Evolutionary conservation across 2,113 vertebrate genomes (phyloP), one percentile per base, ranked within the genome.

Genomic region (Toxotes chatareus): DNA sequence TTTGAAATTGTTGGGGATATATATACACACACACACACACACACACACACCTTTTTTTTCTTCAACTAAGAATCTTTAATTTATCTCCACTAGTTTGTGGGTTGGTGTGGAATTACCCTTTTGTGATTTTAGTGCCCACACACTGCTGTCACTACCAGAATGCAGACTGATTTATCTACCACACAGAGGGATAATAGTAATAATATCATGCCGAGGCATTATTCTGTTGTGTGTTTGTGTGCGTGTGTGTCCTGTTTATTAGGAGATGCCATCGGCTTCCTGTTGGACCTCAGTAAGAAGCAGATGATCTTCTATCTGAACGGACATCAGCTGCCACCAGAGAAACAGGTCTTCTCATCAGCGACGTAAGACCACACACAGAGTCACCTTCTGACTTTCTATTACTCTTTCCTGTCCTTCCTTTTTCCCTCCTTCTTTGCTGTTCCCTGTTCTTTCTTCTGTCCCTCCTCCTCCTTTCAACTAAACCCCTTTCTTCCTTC

Each of bases 281-380:
- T 99, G 81, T 94, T 99, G 91, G 97, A 99, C 92, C 96, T 99
- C 79, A 98, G 96, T 92, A 99, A 99, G 95, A 99, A 99, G 93
- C 96, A 98, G 92, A 99, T 99, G 98, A 95, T 99, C 92, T 99
- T 99, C 94, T 99, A 97, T 92, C 94, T 99, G 90, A 99, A 99
- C 40, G 98, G 98, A 88, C 96, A 97, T 92, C 97, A 97, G 84
- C 96, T 99, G 91, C 98, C 97, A 66, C 97, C 98, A 16, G 98
- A 99, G 93, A 99, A 99, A 88, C 98, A 99, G 95, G 98, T 99
- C 71, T 99, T 99, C 94, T 97, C 97, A 82, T 99, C 98, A 59
- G 96, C 98, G 85, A 94, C 96, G 98, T 99, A 93, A 96, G 98
- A 95, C 87, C 14, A 47, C 16, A 12, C 51, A 46, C 32, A 7